phyloP scores from a whole-genome alignment of 2,797 vertebrate species.

The Coregonus sp. region DNA sequence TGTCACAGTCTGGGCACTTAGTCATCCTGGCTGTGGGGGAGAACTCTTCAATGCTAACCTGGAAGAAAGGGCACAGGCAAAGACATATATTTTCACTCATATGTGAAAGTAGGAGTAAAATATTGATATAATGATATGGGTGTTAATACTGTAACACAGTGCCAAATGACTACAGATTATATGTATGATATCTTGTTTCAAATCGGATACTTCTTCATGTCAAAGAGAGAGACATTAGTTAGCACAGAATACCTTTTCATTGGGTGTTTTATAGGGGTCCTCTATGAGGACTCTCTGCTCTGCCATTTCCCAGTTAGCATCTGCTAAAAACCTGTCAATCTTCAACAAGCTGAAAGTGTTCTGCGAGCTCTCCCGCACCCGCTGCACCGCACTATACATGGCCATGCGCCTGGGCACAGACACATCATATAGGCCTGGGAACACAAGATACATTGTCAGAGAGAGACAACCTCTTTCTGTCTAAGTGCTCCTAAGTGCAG shows the following conservation, averaged over 20 bases:
- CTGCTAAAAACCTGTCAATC: slow-evolving; percentile 26
- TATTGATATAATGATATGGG: not conserved
- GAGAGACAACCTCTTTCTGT: not conserved
- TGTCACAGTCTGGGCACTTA: slow-evolving; percentile 24
- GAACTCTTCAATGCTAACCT: slow-evolving; percentile 28
- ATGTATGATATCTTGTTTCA: not conserved
- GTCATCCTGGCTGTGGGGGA: slow-evolving; percentile 16
- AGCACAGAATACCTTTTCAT: not conserved
- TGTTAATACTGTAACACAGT: too few species aligned
- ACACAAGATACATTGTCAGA: too few species aligned
- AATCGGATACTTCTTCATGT: not conserved
- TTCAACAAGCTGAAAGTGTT: slow-evolving; percentile 31
- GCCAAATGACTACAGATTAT: too few species aligned
- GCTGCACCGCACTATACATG: slow-evolving; percentile 26
- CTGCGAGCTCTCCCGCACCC: slow-evolving; percentile 18
- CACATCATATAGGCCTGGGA: slow-evolving; percentile 22
- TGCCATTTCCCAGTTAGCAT: slow-evolving; percentile 25
- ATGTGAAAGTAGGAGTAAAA: not conserved
- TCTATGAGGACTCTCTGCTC: slow-evolving; percentile 14
- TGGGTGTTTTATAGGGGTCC: slow-evolving; percentile 24
- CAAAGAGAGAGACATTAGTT: not conserved
- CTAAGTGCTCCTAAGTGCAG: too few species aligned
- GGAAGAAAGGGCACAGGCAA: not conserved
- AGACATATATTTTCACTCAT: not conserved
- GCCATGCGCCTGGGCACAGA: slow-evolving; percentile 25